These are phyloP conservation scores for Trichomalopsis sarcophagae DNA, from an alignment of 1,140 invertebrate genomes.

Conservation along the genomic window DNA sequence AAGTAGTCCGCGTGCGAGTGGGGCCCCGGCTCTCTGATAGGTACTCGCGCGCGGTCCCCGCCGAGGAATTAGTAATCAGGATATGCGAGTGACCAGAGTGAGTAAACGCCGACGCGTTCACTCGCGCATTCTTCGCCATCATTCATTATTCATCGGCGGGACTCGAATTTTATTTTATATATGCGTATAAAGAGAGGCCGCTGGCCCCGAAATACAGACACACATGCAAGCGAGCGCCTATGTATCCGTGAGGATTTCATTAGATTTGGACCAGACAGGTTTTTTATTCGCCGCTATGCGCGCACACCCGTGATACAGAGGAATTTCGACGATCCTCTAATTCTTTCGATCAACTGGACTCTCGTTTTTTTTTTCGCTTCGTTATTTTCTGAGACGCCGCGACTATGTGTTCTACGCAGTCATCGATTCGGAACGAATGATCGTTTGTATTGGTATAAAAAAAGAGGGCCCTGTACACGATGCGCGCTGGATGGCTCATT, in stretches of 20 bases:
- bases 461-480: no score
- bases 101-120: not conserved
- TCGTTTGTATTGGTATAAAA: not conserved
- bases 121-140: conserved; percentile 46
- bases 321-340: conserved; percentile 10
- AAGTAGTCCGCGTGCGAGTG: conserved; percentile 69
- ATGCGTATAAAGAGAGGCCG: conserved; percentile 23
- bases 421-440: not conserved
- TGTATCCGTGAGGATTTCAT: conserved; percentile 13
- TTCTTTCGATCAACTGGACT: not conserved
- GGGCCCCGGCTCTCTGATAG: not conserved
- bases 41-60: conserved; percentile 47
- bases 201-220: not conserved
- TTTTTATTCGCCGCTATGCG: conserved; percentile 7
- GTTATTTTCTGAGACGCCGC: not conserved
- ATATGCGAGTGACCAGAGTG: conserved; percentile 57
- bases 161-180: conserved; percentile 35
- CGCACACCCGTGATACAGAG: not conserved
- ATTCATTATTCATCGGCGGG: conserved; percentile 58
- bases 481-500: not conserved
- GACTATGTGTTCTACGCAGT: not conserved
- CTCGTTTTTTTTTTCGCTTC: conserved; percentile 13
- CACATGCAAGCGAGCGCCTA: no score
- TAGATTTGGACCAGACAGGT: conserved; percentile 39
- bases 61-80: conserved; percentile 73